Percentiles rank a stretch among this genome's conserved stretches.
Evolutionary conservation across 2,113 vertebrate genomes (phyloP).

Genomic region (Corythornis vintsioides): DNA sequence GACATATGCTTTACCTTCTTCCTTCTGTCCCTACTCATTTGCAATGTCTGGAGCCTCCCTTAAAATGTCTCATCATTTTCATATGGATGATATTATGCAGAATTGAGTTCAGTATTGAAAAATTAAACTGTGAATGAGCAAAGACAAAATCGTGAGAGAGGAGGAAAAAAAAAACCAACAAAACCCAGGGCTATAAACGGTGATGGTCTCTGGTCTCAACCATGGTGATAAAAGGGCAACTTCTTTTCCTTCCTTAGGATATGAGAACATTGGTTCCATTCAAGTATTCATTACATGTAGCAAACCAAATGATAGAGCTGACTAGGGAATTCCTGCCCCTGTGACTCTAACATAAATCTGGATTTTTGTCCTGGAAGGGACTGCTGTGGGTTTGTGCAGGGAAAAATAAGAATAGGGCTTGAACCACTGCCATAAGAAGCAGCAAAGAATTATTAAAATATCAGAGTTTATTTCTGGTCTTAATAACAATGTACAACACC

Average conservation of each 20-base stretch:
- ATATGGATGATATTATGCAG: not conserved
- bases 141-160: not conserved
- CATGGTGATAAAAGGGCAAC: not conserved
- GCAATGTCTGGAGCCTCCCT: not conserved
- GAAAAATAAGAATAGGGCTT: conserved; percentile 8
- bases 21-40: not conserved
- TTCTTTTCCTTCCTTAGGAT: not conserved
- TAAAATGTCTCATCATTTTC: not conserved
- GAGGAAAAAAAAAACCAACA: not conserved
- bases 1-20: not conserved
- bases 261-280: not conserved
- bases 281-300: not conserved
- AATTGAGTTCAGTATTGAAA: not conserved
- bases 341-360: not conserved
- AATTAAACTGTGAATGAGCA: not conserved
- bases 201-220: not conserved
- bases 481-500: not conserved
- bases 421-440: not conserved
- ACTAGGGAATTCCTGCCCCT: not conserved
- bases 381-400: not conserved
- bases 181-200: not conserved
- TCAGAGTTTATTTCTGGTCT: conserved; percentile 34
- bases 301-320: not conserved
- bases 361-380: not conserved
- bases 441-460: conserved; percentile 27